Conservation (phyloP, 2,113 vertebrate species). For the Grammomys surdaster region DNA sequence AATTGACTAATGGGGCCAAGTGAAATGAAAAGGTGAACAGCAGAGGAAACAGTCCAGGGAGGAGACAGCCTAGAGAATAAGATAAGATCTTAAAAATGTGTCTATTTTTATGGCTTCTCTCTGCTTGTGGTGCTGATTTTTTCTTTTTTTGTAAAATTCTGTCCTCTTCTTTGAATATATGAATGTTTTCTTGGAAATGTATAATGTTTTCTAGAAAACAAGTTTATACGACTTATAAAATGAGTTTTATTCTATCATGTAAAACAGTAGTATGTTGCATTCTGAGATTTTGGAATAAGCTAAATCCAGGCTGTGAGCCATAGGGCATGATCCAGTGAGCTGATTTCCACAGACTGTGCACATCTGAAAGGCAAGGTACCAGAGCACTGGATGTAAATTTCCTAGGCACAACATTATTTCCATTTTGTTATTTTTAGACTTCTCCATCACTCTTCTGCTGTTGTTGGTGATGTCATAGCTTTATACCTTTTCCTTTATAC, state of each 20-base stretch:
- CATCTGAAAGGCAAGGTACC: neutral
- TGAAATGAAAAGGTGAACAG: no score
- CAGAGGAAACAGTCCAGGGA: no score
- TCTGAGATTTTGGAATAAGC: constrained; percentile 24
- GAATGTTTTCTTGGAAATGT: constrained; percentile 14
- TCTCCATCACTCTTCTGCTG: neutral
- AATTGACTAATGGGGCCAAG: no score
- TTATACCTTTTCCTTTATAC: neutral
- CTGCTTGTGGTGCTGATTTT: neutral
- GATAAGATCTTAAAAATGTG: neutral
- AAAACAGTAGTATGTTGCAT: constrained; percentile 7
- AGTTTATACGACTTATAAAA: constrained; percentile 35
- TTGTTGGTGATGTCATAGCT: neutral
- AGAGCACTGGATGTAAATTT: neutral
- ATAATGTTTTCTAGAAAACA: constrained; percentile 31
- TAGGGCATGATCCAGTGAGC: neutral
- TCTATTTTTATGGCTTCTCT: constrained; percentile 18
- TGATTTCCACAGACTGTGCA: neutral
- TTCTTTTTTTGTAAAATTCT: constrained; percentile 12
- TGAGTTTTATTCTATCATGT: neutral
- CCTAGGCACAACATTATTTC: neutral
- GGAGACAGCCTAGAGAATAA: no score
- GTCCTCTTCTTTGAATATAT: neutral
- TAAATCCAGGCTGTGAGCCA: neutral
- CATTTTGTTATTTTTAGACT: neutral